A percentile compares a stretch with the other conserved stretches of the same genome.
Conservation (phyloP, 1,140 invertebrate genomes). For the Cepaea nemoralis region DNA sequence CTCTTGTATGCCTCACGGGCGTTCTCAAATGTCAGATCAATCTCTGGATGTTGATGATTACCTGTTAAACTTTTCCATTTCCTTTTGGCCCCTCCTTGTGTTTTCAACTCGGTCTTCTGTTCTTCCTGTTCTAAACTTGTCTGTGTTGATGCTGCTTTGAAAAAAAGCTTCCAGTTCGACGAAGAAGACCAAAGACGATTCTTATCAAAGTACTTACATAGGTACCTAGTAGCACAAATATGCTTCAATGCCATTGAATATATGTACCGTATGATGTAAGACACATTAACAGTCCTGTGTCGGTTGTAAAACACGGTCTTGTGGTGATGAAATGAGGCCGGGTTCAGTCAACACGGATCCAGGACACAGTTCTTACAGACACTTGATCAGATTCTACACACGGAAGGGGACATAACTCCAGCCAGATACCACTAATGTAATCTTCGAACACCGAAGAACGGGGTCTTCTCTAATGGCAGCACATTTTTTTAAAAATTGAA, state of each 20-base stretch:
- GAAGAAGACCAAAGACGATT: background rate
- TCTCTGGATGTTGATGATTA: slow-evolving; percentile 40
- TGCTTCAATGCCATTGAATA: slow-evolving; percentile 16
- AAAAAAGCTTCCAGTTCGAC: background rate
- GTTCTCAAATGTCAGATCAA: slow-evolving; percentile 84
- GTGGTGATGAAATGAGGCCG: background rate
- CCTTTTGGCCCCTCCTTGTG: background rate
- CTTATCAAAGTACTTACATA: background rate
- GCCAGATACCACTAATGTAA: no score
- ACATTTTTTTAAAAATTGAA: no score
- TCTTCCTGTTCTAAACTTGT: background rate
- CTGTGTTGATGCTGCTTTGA: background rate
- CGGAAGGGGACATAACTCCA: no score
- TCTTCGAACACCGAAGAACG: no score
- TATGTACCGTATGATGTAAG: background rate
- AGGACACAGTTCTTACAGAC: no score
- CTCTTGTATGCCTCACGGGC: slow-evolving; percentile 77
- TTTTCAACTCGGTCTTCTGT: background rate
- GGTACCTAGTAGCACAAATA: background rate
- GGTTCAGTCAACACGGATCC: background rate
- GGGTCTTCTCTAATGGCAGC: no score
- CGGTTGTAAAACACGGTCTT: background rate
- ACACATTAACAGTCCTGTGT: background rate
- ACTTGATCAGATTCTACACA: no score
- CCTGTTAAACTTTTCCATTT: slow-evolving; percentile 29